These are phyloP conservation scores for Chrysolina americana DNA, from an alignment of 2,888 invertebrate species.

Conservation along the genomic window DNA sequence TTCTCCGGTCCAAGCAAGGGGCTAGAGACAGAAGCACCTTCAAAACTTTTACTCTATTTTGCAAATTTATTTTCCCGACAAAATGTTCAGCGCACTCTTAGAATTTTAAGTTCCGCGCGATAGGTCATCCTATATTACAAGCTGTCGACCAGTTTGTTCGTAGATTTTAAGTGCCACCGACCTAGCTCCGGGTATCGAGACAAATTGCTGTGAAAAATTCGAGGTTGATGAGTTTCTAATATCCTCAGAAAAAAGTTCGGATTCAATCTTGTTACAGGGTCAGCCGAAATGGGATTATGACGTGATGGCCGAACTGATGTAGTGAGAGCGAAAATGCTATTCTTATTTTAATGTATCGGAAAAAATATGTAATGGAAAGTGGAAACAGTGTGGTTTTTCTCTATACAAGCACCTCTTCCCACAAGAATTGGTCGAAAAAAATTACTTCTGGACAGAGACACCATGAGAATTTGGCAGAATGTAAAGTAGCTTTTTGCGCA, in stretches of 20 bases:
- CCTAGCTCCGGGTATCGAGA: conserved; percentile 61
- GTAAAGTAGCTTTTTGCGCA: no score
- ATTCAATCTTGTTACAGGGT: conserved; percentile 19
- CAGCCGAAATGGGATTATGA: not conserved
- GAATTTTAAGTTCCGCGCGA: conserved; percentile 65
- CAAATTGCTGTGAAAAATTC: conserved; percentile 57
- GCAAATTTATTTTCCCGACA: conserved; percentile 68
- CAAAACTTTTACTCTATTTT: conserved; percentile 66
- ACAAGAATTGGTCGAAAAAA: no score
- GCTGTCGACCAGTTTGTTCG: conserved; percentile 55
- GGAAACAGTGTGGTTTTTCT: no score
- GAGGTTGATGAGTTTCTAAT: conserved; percentile 45
- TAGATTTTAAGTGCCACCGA: conserved; percentile 48
- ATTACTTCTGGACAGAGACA: no score
- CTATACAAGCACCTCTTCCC: no score
- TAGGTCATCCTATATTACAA: conserved; percentile 65
- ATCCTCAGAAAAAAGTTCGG: conserved; percentile 36
- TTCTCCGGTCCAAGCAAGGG: not conserved
- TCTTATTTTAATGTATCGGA: no score
- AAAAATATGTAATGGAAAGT: no score
- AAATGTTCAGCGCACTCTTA: conserved; percentile 64
- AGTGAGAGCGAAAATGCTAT: not conserved
- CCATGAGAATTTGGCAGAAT: no score
- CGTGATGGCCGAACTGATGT: not conserved
- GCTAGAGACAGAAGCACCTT: conserved; percentile 41